Evolutionary conservation across 2,797 vertebrate genomes (phyloP).

Genomic region (Enteromius paludinosus): DNA sequence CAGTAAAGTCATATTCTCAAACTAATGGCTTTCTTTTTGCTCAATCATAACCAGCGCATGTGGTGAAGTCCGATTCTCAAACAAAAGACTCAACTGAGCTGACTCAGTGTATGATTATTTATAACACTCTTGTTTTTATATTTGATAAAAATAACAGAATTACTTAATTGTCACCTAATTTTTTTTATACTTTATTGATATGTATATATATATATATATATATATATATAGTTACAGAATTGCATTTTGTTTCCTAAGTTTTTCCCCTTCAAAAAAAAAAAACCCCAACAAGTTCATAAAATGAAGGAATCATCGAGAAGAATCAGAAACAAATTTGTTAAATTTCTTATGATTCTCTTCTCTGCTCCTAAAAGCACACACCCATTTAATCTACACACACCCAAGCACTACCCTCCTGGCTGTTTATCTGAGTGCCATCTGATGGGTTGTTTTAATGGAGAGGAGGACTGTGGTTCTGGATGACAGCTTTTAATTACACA

Average conservation of each 20-base stretch:
- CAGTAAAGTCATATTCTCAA: background rate
- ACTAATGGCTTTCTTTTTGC: background rate
- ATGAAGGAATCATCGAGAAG: background rate
- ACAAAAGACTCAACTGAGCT: background rate
- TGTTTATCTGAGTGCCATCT: constrained; percentile 82
- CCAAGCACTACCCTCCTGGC: constrained; percentile 61
- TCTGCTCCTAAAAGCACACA: constrained; percentile 20
- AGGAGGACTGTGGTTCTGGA: constrained; percentile 80
- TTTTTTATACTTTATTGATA: background rate
- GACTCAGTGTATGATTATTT: no score
- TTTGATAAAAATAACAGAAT: background rate
- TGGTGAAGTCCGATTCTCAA: background rate
- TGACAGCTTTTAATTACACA: constrained; percentile 86
- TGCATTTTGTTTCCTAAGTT: background rate
- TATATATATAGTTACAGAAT: background rate
- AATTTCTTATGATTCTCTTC: constrained; percentile 17
- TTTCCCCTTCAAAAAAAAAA: background rate
- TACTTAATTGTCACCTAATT: no score
- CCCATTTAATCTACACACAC: constrained; percentile 49
- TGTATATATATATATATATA: no score
- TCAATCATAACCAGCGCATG: background rate
- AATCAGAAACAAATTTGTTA: background rate
- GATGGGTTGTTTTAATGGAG: constrained; percentile 77
- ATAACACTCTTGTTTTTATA: background rate
- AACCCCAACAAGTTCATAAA: background rate